These are phyloP conservation scores for Mantis religiosa DNA, from an alignment of 2,888 invertebrate species.

Conservation along the genomic window DNA sequence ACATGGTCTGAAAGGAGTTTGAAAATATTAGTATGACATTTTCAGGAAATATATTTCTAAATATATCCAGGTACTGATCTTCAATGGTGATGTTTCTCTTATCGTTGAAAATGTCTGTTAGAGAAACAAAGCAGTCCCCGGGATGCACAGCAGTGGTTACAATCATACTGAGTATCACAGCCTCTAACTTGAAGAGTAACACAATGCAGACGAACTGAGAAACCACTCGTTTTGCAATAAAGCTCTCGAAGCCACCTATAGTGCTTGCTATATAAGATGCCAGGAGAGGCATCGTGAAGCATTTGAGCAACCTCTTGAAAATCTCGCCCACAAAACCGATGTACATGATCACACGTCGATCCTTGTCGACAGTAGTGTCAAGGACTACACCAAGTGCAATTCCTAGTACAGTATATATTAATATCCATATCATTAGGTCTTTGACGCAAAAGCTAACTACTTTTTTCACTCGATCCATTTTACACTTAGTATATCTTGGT, in stretches of 20 bases:
- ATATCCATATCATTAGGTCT: not conserved
- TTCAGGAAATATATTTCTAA: not conserved
- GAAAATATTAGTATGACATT: not conserved
- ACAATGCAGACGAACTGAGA: not conserved
- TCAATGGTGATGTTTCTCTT: not conserved
- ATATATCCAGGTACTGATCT: not conserved
- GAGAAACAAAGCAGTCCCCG: not conserved
- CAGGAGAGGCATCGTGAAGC: not conserved
- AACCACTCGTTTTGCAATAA: not conserved
- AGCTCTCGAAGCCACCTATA: not conserved
- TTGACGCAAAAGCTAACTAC: not conserved
- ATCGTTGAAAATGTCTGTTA: not conserved
- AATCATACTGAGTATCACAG: not conserved
- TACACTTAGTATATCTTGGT: not conserved
- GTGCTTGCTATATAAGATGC: not conserved
- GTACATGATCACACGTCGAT: not conserved
- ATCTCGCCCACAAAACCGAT: not conserved
- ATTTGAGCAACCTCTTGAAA: not conserved
- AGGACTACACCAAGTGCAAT: not conserved
- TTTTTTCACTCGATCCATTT: not conserved
- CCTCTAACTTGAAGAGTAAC: not conserved
- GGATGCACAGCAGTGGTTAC: not conserved
- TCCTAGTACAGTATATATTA: not conserved
- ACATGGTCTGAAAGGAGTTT: not conserved
- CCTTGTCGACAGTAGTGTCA: not conserved